Percentiles rank a stretch among this genome's conserved stretches.
These are phyloP conservation scores for Eupithecia insigniata DNA, from an alignment of 2,888 invertebrate species.

Conservation along the genomic window DNA sequence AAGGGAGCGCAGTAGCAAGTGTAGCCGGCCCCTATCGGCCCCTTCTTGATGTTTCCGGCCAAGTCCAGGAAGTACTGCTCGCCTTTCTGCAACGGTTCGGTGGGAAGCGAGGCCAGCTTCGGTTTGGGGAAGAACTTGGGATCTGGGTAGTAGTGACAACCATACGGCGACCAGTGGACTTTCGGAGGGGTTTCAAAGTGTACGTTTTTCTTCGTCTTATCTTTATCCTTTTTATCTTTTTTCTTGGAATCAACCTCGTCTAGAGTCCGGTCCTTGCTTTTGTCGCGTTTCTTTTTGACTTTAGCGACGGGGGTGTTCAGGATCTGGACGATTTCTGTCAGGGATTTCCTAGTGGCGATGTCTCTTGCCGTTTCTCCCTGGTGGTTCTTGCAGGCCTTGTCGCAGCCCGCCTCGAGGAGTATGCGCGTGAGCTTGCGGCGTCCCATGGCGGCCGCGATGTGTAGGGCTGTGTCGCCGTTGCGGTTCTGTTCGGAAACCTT, in stretches of 20 bases:
- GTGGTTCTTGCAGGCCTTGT: slow-evolving; percentile 87
- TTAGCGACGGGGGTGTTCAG: slow-evolving; percentile 84
- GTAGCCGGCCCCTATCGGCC: slow-evolving; percentile 96
- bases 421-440: slow-evolving; percentile 95
- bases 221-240: slow-evolving; percentile 75
- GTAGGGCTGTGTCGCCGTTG: slow-evolving; percentile 97
- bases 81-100: slow-evolving; percentile 93
- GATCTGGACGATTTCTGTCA: slow-evolving; percentile 92
- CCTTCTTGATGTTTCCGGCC: slow-evolving; percentile 97
- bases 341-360: slow-evolving; percentile 94
- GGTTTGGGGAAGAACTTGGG: slow-evolving; percentile 93
- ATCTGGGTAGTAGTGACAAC: slow-evolving; percentile 95
- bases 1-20: slow-evolving; percentile 97
- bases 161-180: slow-evolving; percentile 93
- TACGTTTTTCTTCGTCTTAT: slow-evolving; percentile 81
- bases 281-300: slow-evolving; percentile 76
- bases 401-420: slow-evolving; percentile 93
- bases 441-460: slow-evolving; percentile 97
- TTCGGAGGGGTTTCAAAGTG: slow-evolving; percentile 81
- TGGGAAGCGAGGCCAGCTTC: slow-evolving; percentile 92
- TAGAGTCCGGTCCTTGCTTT: slow-evolving; percentile 81
- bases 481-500: slow-evolving; percentile 95
- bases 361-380: slow-evolving; percentile 95
- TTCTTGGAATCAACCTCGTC: slow-evolving; percentile 80
- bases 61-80: slow-evolving; percentile 97